These are phyloP conservation scores for Jaculus jaculus DNA, from an alignment of 2,113 vertebrate genomes.

Conservation along the genomic window DNA sequence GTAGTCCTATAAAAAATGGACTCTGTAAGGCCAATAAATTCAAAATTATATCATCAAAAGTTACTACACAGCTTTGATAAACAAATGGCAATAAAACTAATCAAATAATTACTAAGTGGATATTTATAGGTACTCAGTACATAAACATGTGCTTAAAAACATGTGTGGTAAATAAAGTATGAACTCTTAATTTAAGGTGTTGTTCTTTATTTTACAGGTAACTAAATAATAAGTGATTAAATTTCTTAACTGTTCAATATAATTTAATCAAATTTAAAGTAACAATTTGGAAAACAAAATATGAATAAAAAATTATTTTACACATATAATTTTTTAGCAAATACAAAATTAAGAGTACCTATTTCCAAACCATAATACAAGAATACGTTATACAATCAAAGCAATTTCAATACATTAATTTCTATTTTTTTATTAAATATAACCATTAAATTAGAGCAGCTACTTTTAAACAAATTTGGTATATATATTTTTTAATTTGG, in stretches of 20 bases:
- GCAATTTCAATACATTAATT: constrained; percentile 56
- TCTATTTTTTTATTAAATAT: constrained; percentile 54
- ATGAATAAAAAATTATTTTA: constrained; percentile 69
- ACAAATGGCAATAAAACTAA: constrained; percentile 68
- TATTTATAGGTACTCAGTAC: constrained; percentile 61
- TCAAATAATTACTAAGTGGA: constrained; percentile 70
- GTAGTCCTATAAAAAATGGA: constrained; percentile 57
- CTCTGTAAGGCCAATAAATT: constrained; percentile 53
- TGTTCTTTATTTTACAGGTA: constrained; percentile 72
- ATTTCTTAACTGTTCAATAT: constrained; percentile 56
- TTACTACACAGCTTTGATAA: constrained; percentile 62
- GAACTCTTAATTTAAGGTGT: constrained; percentile 65
- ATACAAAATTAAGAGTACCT: constrained; percentile 53
- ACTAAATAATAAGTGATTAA: constrained; percentile 67
- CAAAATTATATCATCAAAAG: constrained; percentile 62
- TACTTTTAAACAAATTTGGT: constrained; percentile 65
- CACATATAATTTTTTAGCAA: constrained; percentile 59
- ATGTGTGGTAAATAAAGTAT: constrained; percentile 61
- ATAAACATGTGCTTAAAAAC: constrained; percentile 53
- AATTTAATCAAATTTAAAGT: constrained; percentile 64
- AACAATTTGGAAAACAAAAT: constrained; percentile 73
- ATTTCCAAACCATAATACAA: constrained; percentile 77
- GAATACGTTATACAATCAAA: constrained; percentile 77
- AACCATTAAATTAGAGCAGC: constrained; percentile 61
- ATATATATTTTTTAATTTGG: constrained; percentile 47